Evolutionary conservation across 2,888 invertebrate species (phyloP).

Genomic region (Ptychoptera contaminata): DNA sequence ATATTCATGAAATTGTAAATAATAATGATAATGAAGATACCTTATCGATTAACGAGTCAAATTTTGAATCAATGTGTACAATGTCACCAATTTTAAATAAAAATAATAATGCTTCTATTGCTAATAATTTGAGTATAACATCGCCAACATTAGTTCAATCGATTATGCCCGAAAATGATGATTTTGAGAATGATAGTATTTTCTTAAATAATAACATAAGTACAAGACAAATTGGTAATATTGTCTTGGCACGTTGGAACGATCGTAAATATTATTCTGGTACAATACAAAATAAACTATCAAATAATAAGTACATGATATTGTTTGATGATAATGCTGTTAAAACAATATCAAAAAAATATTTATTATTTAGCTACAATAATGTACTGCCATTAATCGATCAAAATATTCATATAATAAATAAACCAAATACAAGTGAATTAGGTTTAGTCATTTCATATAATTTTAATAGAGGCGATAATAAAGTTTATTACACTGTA

Average conservation of each 20-base stretch:
- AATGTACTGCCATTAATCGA: constrained; percentile 33
- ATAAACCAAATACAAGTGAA: constrained; percentile 38
- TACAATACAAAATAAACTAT: constrained; percentile 37
- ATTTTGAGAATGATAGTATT: not conserved
- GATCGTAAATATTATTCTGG: constrained; percentile 53
- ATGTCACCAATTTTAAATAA: not conserved
- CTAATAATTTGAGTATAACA: not conserved
- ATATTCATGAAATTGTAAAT: not conserved
- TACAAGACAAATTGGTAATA: constrained; percentile 15
- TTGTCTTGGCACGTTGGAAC: constrained; percentile 49
- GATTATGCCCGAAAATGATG: not conserved
- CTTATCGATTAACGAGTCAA: too few species aligned
- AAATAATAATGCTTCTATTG: not conserved
- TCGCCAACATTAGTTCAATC: not conserved
- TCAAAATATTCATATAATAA: constrained; percentile 38
- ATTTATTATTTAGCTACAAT: constrained; percentile 39
- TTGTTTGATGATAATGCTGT: constrained; percentile 46
- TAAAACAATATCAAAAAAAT: constrained; percentile 41
- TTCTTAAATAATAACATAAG: constrained; percentile 3
- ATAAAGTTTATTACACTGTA: constrained; percentile 13
- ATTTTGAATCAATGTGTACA: too few species aligned
- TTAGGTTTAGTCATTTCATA: constrained; percentile 35
- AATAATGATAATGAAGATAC: not conserved
- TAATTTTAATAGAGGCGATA: constrained; percentile 30
- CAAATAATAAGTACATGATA: constrained; percentile 43